phyloP scores from a whole-genome alignment of 2,888 invertebrate genomes.

The Phalangium opilio region DNA sequence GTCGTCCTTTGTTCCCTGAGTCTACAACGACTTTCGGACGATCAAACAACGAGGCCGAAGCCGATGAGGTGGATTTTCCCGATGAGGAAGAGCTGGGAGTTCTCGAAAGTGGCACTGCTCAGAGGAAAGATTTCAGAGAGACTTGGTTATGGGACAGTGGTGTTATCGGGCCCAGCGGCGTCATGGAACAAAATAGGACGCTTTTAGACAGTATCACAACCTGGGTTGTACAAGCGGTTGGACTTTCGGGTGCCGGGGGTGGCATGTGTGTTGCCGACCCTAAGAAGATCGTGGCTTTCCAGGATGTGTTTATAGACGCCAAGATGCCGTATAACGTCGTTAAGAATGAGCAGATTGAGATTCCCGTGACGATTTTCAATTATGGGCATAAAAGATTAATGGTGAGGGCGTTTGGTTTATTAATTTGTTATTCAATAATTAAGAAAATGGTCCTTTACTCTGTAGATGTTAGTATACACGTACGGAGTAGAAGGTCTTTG shows the following conservation, averaged over 20 bases:
- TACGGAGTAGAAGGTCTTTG: constrained; percentile 20
- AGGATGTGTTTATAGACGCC: constrained; percentile 21
- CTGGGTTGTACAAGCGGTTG: constrained; percentile 19
- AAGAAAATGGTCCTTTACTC: neutral
- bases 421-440: neutral
- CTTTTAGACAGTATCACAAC: constrained; percentile 22
- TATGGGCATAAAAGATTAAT: constrained; percentile 11
- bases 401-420: no score
- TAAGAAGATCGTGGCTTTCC: constrained; percentile 14
- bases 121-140: constrained; percentile 21
- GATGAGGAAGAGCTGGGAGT: constrained; percentile 6
- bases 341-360: constrained; percentile 21
- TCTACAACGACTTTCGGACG: no score
- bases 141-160: constrained; percentile 20
- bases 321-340: constrained; percentile 21
- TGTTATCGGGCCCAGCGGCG: constrained; percentile 11
- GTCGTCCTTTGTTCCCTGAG: no score
- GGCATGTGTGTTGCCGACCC: constrained; percentile 20
- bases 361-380: constrained; percentile 21
- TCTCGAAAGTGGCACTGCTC: constrained; percentile 9
- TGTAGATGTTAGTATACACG: constrained; percentile 18
- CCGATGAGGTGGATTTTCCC: constrained; percentile 2
- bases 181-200: constrained; percentile 6
- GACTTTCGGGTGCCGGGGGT: constrained; percentile 9
- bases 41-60: neutral